Base-by-base conservation (phyloP, 2,113 vertebrate genomes). In the Crotalus tigris region DNA sequence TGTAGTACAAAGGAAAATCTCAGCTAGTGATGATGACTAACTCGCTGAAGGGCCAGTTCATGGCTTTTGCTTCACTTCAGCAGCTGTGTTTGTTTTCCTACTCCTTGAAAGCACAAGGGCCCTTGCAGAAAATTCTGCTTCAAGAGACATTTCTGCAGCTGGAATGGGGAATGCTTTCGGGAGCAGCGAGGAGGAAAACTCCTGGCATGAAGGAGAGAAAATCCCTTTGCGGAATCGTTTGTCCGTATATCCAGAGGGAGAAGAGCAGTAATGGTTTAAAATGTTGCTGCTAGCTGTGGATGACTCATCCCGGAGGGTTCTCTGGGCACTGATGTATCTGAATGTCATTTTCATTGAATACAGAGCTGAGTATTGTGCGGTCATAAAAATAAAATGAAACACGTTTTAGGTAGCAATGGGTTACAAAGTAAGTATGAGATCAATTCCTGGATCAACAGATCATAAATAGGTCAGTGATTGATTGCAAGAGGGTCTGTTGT, bases 111-210 rank as follows among this genome's bases (percentile, higher is more conserved):
- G 6, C 75, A 54, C 54, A 44, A 24, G 33, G 54, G 53, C 0
- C 1, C 85, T 91, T 53, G 90, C 90, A 90, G 5, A 57, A 2
- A 0, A 2, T 69, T 49, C 61, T 93, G n/a, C 46, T 44, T n/a
- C 57, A 44, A 90, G 81, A 91, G 92, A 92, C 49, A 53, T 44
- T 55, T n/a, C 0, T 0, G 93, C 87, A 90, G 85, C 81, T 94
- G 8, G 92, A 59, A 12, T 49, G 0, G 0, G 1, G 26, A 0
- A 0, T 0, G 54, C 91, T 10, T 21, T 3, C 64, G 54, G 87
- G 94, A 44, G 46, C 0, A 46, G 19, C 33, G 39, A 61, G 75
- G 0, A 0, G 1, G 85, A 75, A 91, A 93, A 64, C 75, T 87
- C 89, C 81, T 46, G 61, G 92, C 4, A 64, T 15, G 1, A 53